Evolutionary conservation across 2,113 vertebrate species (phyloP), one percentile per base, ranked within the genome.

Genomic region (Chascanopsetta lugubris): DNA sequence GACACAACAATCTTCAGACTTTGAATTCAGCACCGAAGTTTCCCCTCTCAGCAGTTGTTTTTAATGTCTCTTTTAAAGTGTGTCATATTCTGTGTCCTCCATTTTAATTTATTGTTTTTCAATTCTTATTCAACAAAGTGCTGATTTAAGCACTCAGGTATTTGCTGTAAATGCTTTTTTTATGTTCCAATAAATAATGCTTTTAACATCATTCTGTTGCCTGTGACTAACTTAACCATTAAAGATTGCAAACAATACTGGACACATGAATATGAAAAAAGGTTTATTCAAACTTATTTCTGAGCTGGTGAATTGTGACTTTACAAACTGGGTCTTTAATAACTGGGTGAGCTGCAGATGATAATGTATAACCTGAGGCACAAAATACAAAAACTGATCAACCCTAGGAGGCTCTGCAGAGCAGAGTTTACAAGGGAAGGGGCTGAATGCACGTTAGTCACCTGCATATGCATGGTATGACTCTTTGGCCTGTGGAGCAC

Each of bases 181-280:
- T 58, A 61, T 84, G 61, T 86, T 17, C 79, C 65, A 88, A 87
- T 90, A 90, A 90, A 89, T 86, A 73, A 83, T 47, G 25, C 17
- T 79, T 81, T 65, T 54, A 86, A 70, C 38, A 18, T 9, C 47
- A 30, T 51, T 5, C 12, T n/a, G 5, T 45, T 48, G 17, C 11
- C 9, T 50, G 17, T 3, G 50, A 50, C 20, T 48, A 42, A 42
- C 17, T 36, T 4, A 42, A 6, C 15, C 10, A 8, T 32, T 32
- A 8, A 32, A 3, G 30, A 32, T 12, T 34, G 10, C 9, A 13
- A 38, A 38, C 7, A 38, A 65, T 10, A 27, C 18, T 8, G 6
- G 34, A 51, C 45, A 54, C 13, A 30, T 48, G 0, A 5, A 63
- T 32, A 57, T 67, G 24, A 20, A 27, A 40, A 34, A 68, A 50